Percentiles rank a stretch among this genome's conserved stretches.
Evolutionary conservation across 2,888 invertebrate species (phyloP).

Genomic region (Acrocyrtus sp.): DNA sequence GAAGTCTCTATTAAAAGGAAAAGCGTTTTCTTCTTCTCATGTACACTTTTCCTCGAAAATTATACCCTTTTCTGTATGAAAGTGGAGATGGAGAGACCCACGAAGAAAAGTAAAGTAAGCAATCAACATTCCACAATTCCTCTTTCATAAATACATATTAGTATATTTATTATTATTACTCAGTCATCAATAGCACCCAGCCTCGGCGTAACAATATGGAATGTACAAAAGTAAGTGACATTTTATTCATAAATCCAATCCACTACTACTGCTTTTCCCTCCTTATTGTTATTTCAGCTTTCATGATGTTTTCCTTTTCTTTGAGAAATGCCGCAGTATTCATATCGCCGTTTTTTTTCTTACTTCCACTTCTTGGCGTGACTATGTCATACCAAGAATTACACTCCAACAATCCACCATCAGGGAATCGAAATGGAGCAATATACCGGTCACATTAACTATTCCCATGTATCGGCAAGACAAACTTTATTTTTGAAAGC

Average conservation of each 20-base stretch:
- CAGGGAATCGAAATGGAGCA: not conserved
- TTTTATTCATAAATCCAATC: constrained; percentile 18
- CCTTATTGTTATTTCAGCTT: constrained; percentile 19
- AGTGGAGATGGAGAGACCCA: too few relatives aligned
- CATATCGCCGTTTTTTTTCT: not conserved
- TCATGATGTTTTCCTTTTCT: not conserved
- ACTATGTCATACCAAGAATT: too few relatives aligned
- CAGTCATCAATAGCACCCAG: constrained; percentile 2
- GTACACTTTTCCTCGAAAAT: not conserved
- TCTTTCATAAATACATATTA: not conserved
- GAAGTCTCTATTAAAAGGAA: too few relatives aligned
- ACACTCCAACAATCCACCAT: not conserved
- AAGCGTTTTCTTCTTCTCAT: constrained; percentile 3
- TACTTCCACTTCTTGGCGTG: too few relatives aligned
- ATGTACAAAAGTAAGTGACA: constrained; percentile 23
- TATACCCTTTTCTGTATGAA: constrained; percentile 10
- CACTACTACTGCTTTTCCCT: not conserved
- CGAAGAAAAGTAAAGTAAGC: constrained; percentile 36
- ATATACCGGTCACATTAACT: not conserved
- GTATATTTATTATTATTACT: not conserved
- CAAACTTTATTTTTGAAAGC: not conserved
- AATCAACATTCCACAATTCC: constrained; percentile 39
- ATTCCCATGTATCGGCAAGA: not conserved
- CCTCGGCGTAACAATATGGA: not conserved
- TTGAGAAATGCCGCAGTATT: not conserved